phyloP scores from a whole-genome alignment of 2,797 vertebrate genomes.

The Luscinia luscinia region DNA sequence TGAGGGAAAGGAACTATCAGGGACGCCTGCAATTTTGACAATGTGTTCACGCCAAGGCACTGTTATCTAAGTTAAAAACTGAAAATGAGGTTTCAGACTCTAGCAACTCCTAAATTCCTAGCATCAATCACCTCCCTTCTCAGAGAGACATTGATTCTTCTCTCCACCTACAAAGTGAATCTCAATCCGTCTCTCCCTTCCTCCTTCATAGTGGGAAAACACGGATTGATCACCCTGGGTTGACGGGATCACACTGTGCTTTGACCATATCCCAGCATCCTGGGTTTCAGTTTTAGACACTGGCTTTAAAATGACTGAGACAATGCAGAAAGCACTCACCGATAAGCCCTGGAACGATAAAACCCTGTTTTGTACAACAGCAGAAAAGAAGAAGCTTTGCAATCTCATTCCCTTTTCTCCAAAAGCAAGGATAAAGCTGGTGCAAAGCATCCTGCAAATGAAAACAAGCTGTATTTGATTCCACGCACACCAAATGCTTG shows the following conservation, averaged over 20 bases:
- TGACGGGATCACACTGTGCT: neutral
- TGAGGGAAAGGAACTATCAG: neutral
- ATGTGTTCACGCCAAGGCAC: neutral
- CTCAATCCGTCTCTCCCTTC: neutral
- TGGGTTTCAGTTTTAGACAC: neutral
- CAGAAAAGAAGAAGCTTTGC: neutral
- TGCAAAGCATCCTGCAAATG: neutral
- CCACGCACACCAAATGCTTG: rapidly evolving
- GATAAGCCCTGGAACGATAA: neutral
- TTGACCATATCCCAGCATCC: neutral
- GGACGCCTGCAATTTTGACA: neutral
- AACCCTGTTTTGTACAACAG: neutral
- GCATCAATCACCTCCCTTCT: neutral
- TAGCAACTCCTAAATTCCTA: neutral
- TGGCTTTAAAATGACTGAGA: neutral
- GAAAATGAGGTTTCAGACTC: neutral
- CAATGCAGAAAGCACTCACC: neutral
- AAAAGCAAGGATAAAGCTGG: neutral
- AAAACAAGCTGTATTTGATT: neutral
- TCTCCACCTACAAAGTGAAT: neutral
- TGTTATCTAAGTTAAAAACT: neutral
- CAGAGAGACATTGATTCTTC: neutral
- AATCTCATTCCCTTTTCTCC: neutral
- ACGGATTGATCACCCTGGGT: neutral
- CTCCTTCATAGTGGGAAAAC: neutral